These are phyloP conservation scores for Apeira syringaria DNA, from an alignment of 2,888 invertebrate genomes.

Conservation along the genomic window DNA sequence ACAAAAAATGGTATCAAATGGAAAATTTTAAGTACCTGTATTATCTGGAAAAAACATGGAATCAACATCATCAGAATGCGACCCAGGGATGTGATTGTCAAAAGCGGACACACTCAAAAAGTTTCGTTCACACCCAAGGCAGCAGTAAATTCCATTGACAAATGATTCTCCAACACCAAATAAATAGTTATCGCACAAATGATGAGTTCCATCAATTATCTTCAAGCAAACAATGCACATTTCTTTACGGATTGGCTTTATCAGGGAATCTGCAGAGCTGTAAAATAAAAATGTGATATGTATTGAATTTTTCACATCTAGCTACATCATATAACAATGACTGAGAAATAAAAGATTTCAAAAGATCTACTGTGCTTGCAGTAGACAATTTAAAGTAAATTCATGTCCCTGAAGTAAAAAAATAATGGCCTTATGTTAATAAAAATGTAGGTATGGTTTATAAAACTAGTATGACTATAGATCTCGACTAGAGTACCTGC, in stretches of 20 bases:
- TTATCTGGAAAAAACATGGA: slow-evolving; percentile 49
- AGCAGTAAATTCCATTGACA: slow-evolving; percentile 27
- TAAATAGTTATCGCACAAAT: background rate
- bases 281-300: slow-evolving; percentile 26
- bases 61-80: slow-evolving; percentile 46
- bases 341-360: no score
- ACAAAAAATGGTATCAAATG: no score
- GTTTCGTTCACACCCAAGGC: slow-evolving; percentile 47
- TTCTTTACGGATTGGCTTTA: slow-evolving; percentile 51
- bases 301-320: no score
- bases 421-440: no score
- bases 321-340: no score
- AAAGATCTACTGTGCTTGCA: no score
- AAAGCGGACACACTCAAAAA: slow-evolving; percentile 43
- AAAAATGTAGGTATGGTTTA: no score
- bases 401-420: no score
- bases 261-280: slow-evolving; percentile 45
- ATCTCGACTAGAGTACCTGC: no score
- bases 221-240: slow-evolving; percentile 39
- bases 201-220: slow-evolving; percentile 19
- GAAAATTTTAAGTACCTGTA: no score
- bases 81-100: slow-evolving; percentile 47
- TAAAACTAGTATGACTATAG: no score
- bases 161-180: background rate
- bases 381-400: no score